A percentile compares a stretch with the other conserved stretches of the same genome.
Evolutionary conservation across 2,888 invertebrate species (phyloP).

Genomic region (Deilephila elpenor): DNA sequence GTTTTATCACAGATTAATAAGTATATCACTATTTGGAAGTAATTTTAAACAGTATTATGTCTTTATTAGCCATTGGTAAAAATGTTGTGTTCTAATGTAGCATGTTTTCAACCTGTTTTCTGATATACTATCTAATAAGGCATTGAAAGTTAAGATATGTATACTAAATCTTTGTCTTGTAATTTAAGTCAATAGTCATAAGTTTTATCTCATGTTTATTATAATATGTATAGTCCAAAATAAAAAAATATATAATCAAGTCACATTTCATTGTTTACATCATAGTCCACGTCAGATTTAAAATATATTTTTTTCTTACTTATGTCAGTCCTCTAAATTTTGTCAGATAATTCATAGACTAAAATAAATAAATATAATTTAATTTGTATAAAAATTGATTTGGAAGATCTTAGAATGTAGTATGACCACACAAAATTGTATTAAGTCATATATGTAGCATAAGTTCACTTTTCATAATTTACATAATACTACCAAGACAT

Average conservation of each 20-base stretch:
- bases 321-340: neutral
- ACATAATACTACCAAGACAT: neutral
- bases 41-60: neutral
- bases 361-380: neutral
- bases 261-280: conserved; percentile 17
- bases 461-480: neutral
- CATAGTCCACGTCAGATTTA: neutral
- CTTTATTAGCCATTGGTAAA: neutral
- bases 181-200: conserved; percentile 13
- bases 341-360: neutral
- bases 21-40: neutral
- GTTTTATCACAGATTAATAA: conserved; percentile 9
- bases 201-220: conserved; percentile 3
- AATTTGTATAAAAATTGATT: too few species aligned
- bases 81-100: neutral
- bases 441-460: too few species aligned
- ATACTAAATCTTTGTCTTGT: neutral
- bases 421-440: too few species aligned
- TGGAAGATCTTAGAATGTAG: too few species aligned
- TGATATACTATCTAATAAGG: neutral
- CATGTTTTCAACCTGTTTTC: neutral
- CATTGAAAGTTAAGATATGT: neutral
- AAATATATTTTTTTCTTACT: neutral
- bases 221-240: conserved; percentile 10
- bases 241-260: neutral